A percentile compares a stretch with the other conserved stretches of the same genome.
These are phyloP conservation scores for Apis florea DNA, from an alignment of 1,140 invertebrate genomes.

Conservation along the genomic window DNA sequence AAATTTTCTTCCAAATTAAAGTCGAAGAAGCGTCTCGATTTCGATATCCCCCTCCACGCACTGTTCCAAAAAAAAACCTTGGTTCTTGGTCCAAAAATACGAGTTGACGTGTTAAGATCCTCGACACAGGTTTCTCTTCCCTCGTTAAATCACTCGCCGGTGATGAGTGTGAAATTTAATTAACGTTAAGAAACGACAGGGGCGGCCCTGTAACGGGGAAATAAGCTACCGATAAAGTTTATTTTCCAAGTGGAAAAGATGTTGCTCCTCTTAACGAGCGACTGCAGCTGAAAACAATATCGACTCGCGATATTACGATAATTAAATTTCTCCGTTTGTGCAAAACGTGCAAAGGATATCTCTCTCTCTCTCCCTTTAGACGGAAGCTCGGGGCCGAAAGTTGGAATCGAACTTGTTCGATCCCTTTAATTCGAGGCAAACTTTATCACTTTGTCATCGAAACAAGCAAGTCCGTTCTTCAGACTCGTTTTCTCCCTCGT, in stretches of 20 bases:
- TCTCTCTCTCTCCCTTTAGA: background rate
- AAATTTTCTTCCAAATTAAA: too few relatives aligned
- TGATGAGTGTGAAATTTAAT: slow-evolving; percentile 21
- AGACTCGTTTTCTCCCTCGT: background rate
- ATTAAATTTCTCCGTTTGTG: slow-evolving; percentile 26
- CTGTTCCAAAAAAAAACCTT: too few relatives aligned
- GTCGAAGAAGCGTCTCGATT: too few relatives aligned
- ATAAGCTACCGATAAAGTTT: background rate
- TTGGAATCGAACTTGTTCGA: background rate
- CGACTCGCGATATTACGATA: slow-evolving; percentile 11
- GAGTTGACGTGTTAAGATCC: background rate
- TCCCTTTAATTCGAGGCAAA: background rate
- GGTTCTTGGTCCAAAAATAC: too few relatives aligned
- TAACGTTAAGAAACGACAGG: slow-evolving; percentile 3
- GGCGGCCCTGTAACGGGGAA: background rate
- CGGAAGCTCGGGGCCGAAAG: background rate
- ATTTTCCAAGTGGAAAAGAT: background rate
- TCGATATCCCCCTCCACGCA: too few relatives aligned
- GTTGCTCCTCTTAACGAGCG: background rate
- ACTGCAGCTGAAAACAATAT: slow-evolving; percentile 7
- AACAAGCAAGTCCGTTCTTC: background rate
- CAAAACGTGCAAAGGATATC: background rate
- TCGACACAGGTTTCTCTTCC: background rate
- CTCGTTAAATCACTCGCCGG: background rate
- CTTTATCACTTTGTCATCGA: background rate